Evolutionary conservation across 2,888 invertebrate species (phyloP), one percentile per base, ranked within the genome.

Genomic region (Brachyptera putata): DNA sequence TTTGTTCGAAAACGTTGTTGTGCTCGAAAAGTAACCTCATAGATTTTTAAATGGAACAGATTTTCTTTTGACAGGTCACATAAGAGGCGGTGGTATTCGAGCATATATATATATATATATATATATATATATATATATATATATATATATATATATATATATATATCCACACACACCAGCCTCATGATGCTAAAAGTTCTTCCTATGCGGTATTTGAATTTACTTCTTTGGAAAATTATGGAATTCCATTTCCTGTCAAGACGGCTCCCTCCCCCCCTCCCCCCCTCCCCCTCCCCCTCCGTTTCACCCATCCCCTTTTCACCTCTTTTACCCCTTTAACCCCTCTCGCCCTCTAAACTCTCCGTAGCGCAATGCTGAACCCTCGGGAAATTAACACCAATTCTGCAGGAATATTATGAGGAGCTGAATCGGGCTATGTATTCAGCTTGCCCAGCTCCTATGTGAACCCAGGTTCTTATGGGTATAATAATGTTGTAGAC

Each of bases 161-260:
- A n/a, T n/a, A n/a, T n/a, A n/a, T n/a, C n/a, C n/a, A n/a, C n/a
- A n/a, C n/a, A n/a, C n/a, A n/a, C n/a, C n/a, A n/a, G n/a, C 46
- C 46, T 46, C 24, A 46, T 46, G 34, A 53, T 34, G 53, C 53
- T 53, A 53, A 53, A 53, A n/a, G 14, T 34, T 50, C 30, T 26
- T 26, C 50, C 34, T 53, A 21, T 53, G 34, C 36, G 36, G 16
- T 53, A 36, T 22, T 53, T 36, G 53, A 53, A 53, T 53, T 53
- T 53, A 36, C 53, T 53, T 53, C 53, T 53, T 53, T 22, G 53
- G 53, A 53, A 53, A 61, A 56, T 61, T 61, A 61, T 61, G 60
- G 60, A 61, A 57, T 61, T 50, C 60, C 57, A 57, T 61, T 61
- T 57, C 60, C 57, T 61, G 56, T 48, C 56, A 61, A 61, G 60